phyloP scores from a whole-genome alignment of 1,140 invertebrate genomes.

The Pantala flavescens region DNA sequence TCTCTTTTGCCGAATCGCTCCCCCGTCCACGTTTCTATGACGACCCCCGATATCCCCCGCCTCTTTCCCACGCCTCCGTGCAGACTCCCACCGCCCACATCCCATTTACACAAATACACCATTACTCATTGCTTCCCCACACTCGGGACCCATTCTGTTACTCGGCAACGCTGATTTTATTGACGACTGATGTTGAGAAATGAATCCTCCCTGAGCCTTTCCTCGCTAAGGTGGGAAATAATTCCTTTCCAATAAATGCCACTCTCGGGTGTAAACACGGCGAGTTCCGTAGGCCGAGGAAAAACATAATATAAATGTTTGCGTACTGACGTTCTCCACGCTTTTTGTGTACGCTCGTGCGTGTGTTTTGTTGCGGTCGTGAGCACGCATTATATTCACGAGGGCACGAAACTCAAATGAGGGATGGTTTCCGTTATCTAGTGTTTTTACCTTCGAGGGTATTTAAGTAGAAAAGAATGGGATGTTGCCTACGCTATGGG shows the following conservation, averaged over 20 bases:
- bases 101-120: not conserved
- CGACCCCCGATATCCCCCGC: not conserved
- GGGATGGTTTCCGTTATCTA: no score
- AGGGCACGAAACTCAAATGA: no score
- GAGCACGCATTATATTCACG: no score
- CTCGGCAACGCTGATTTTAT: not conserved
- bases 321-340: no score
- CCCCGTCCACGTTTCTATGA: not conserved
- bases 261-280: no score
- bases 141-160: not conserved
- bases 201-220: not conserved
- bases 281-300: no score
- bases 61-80: not conserved
- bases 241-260: not conserved
- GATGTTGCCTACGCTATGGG: no score
- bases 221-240: not conserved
- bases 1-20: not conserved
- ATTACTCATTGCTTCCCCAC: not conserved
- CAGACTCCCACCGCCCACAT: not conserved
- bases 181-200: conserved; percentile 5
- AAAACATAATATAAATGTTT: no score
- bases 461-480: no score
- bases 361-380: no score
- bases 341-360: no score
- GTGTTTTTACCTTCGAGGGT: no score